Evolutionary conservation across 2,113 vertebrate species (phyloP).

Genomic region (Coracopsis vasa): DNA sequence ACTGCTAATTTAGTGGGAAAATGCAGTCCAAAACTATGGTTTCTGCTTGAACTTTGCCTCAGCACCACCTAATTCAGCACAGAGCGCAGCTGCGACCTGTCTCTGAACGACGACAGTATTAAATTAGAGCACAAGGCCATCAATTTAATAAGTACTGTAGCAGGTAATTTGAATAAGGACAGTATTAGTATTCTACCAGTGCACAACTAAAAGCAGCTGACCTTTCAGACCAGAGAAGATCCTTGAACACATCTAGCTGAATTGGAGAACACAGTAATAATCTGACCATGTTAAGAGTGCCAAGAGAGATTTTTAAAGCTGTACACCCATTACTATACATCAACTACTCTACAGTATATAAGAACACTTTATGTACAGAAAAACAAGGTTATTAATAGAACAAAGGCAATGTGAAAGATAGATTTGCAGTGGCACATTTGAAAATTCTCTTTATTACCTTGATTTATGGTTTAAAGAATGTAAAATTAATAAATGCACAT

Average conservation of each 20-base stretch:
- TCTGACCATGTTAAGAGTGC: slow-evolving; percentile 88
- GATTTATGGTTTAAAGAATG: slow-evolving; percentile 79
- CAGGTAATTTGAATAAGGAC: slow-evolving; percentile 99
- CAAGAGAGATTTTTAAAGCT: slow-evolving; percentile 81
- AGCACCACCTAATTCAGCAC: slow-evolving; percentile 85
- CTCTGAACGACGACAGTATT: slow-evolving; percentile 89
- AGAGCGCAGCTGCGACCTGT: slow-evolving; percentile 85
- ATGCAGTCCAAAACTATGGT: slow-evolving; percentile 85
- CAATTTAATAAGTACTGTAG: slow-evolving; percentile 98
- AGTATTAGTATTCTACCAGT: slow-evolving; percentile 96
- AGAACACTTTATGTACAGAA: slow-evolving; percentile 71
- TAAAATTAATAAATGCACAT: slow-evolving; percentile 82
- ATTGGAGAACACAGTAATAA: slow-evolving; percentile 91
- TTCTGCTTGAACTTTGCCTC: slow-evolving; percentile 92
- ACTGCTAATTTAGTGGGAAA: slow-evolving; percentile 92
- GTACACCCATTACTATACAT: slow-evolving; percentile 77
- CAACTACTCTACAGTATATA: slow-evolving; percentile 68
- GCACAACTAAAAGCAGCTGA: slow-evolving; percentile 98
- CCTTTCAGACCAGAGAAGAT: slow-evolving; percentile 97
- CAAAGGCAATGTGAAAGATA: slow-evolving; percentile 72
- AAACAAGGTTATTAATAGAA: slow-evolving; percentile 71
- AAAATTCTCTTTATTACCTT: slow-evolving; percentile 76
- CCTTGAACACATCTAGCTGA: slow-evolving; percentile 95
- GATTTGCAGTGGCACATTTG: slow-evolving; percentile 73
- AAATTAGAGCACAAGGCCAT: slow-evolving; percentile 95